Conservation (phyloP, 1,140 invertebrate species). For the Drosophila murphyi region DNA sequence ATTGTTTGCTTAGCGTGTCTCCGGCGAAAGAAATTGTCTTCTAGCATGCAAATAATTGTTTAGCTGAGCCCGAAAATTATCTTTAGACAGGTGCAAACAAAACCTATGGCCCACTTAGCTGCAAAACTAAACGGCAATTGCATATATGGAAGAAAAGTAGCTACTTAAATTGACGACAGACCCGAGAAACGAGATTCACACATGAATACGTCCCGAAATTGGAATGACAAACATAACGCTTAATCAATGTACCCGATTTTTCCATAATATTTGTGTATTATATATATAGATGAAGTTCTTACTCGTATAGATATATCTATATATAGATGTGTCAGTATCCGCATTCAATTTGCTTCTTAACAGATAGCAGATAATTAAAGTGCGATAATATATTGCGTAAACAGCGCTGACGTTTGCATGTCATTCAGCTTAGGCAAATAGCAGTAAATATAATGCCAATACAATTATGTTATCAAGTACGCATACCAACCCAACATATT, state of each 20-base stretch:
- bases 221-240: too few relatives aligned
- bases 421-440: constrained; percentile 49
- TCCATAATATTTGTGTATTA: neutral
- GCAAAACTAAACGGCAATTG: too few relatives aligned
- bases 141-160: neutral
- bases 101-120: constrained; percentile 52
- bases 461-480: constrained; percentile 15
- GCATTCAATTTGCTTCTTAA: constrained; percentile 24
- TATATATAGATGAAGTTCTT: neutral
- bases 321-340: neutral
- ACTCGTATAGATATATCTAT: too few relatives aligned
- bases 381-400: constrained; percentile 52
- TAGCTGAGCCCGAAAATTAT: constrained; percentile 45
- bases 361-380: constrained; percentile 56
- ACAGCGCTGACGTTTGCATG: constrained; percentile 33
- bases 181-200: neutral
- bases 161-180: neutral
- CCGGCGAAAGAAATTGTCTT: constrained; percentile 18
- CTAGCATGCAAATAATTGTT: constrained; percentile 44
- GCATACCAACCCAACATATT: neutral
- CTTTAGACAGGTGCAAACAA: constrained; percentile 63
- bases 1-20: constrained; percentile 53
- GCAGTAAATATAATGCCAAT: constrained; percentile 35
- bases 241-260: too few relatives aligned
- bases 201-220: too few relatives aligned